Evolutionary conservation across 2,113 vertebrate genomes (phyloP), one percentile per base, ranked within the genome.

Genomic region (Pomatostomus ruficeps): DNA sequence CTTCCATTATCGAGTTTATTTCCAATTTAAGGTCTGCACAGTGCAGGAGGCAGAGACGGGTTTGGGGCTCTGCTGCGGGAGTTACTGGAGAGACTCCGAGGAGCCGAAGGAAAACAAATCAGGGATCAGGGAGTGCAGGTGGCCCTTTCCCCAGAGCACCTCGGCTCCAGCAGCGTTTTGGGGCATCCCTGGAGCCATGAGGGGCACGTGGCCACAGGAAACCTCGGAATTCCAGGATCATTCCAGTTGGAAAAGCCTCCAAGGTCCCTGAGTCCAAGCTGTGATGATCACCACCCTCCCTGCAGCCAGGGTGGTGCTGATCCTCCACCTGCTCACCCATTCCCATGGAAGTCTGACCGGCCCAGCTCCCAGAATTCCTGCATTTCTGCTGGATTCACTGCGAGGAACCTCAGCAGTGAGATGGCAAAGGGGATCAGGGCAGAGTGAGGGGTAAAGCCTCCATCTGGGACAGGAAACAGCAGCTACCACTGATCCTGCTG

Each of bases 1-100:
- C 78, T 36, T 40, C 70, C 38, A 59, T 91, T 51, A 89, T 31
- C 91, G 54, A 35, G 78, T 76, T 93, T 42, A 89, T 88, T 49
- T 82, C 63, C 88, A 85, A 71, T 93, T 89, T 73, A 46, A 80
- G 84, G 63, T 36, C 85, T 88, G 74, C 45, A 75, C 71, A 79
- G 31, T 21, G 45, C 38, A 74, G 3, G 29, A 85, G 52, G 61
- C 89, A 85, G 48, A 63, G 82, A 87, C 65, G 48, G 46, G 55
- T 78, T 66, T 62, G 65, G 73, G 70, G 55, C 76, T 88, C 40
- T 89, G 70, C 61, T 59, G 33, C 73, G 54, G 62, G 52, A 52
- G 33, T 84, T 62, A 35, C 43, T 49, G 72, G 55, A 80, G 58
- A 74, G 48, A 55, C 16, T 57, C 83, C 26, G 31, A 14, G 48